phyloP scores from a whole-genome alignment of 1,140 invertebrate genomes.

The Drosophila dunni region DNA sequence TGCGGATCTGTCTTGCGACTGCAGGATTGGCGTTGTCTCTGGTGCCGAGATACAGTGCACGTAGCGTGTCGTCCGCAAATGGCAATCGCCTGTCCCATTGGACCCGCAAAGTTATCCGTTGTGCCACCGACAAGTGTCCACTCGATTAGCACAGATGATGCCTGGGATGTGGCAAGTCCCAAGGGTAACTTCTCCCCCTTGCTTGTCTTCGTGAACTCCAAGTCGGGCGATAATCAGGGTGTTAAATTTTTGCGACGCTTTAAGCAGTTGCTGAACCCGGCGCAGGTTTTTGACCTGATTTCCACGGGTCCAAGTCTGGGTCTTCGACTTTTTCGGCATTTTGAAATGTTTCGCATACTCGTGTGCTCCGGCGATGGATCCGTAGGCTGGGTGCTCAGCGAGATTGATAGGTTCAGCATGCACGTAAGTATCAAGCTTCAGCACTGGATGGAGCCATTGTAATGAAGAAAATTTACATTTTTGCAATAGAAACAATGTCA shows the following conservation, averaged over 20 bases:
- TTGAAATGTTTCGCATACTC: constrained; percentile 95
- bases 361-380: constrained; percentile 97
- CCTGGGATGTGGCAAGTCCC: constrained; percentile 94
- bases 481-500: constrained; percentile 93
- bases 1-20: constrained; percentile 97
- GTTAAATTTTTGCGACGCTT: constrained; percentile 97
- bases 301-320: constrained; percentile 93
- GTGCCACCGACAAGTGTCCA: constrained; percentile 96
- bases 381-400: constrained; percentile 96
- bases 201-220: constrained; percentile 98
- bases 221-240: constrained; percentile 98
- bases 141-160: constrained; percentile 94
- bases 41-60: constrained; percentile 97
- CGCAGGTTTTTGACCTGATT: constrained; percentile 98
- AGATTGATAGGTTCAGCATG: constrained; percentile 96
- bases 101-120: constrained; percentile 94
- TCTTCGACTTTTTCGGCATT: constrained; percentile 94
- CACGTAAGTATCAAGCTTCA: constrained; percentile 88
- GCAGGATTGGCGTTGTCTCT: constrained; percentile 98
- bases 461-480: background rate
- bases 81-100: constrained; percentile 91
- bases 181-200: constrained; percentile 90
- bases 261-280: constrained; percentile 97
- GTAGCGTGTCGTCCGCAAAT: constrained; percentile 92
- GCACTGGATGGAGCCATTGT: background rate